Evolutionary conservation across 2,113 vertebrate species (phyloP).

Genomic region (Megaleporinus macrocephalus): DNA sequence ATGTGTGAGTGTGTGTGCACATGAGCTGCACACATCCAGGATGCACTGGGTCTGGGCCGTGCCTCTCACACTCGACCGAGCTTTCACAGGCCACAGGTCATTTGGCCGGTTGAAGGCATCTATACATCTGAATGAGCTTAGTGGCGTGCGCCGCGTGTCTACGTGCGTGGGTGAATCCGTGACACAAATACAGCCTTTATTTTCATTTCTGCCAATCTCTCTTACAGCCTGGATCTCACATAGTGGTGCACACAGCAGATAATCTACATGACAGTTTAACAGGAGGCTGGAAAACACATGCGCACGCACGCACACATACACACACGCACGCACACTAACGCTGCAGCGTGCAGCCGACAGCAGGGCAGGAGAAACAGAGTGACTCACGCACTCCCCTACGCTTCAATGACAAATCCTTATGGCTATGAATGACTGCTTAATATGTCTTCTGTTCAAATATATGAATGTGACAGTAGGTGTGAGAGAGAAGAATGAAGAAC

Average conservation of each 20-base stretch:
- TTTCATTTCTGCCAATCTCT: slow-evolving; percentile 1
- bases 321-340: neutral
- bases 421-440: slow-evolving; percentile 19
- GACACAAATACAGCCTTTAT: neutral
- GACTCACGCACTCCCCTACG: slow-evolving; percentile 27
- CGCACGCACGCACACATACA: neutral
- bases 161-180: slow-evolving; percentile 5
- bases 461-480: slow-evolving; percentile 35
- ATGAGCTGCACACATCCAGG: slow-evolving; percentile 7
- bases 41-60: slow-evolving; percentile 14
- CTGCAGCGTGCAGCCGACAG: neutral
- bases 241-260: neutral
- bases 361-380: slow-evolving; percentile 24
- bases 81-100: slow-evolving; percentile 35
- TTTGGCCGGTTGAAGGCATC: slow-evolving; percentile 9
- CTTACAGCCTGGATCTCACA: neutral
- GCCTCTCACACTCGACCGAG: slow-evolving; percentile 15
- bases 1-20: neutral
- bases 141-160: neutral
- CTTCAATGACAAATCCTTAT: slow-evolving; percentile 41
- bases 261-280: slow-evolving; percentile 13
- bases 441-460: slow-evolving; percentile 32
- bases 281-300: neutral
- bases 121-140: slow-evolving; percentile 25
- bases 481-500: slow-evolving; percentile 17